Conservation (phyloP, 2,888 invertebrate species). For the Scotopteryx bipunctaria region DNA sequence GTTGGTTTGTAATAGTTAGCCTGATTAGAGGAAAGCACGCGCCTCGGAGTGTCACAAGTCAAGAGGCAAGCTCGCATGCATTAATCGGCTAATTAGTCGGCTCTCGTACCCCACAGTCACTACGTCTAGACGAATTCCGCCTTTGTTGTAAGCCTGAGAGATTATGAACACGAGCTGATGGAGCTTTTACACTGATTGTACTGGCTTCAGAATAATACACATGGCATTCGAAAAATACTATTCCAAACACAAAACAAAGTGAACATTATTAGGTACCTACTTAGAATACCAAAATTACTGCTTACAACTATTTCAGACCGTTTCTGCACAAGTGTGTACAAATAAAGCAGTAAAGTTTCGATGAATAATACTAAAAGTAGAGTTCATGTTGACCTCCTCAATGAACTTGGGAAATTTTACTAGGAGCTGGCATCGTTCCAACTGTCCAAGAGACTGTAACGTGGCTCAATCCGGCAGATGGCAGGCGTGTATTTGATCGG, state of each 20-base stretch:
- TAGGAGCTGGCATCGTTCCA: slow-evolving; percentile 59
- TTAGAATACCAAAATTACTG: neutral
- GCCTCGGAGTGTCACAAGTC: slow-evolving; percentile 29
- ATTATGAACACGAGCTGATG: slow-evolving; percentile 39
- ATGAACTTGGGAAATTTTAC: slow-evolving; percentile 63
- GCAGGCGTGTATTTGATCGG: slow-evolving; percentile 47
- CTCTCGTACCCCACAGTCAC: slow-evolving; percentile 46
- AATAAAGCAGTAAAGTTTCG: slow-evolving; percentile 41
- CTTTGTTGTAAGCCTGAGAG: slow-evolving; percentile 44
- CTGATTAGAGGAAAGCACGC: slow-evolving; percentile 38
- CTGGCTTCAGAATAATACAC: neutral
- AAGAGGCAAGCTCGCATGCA: slow-evolving; percentile 39
- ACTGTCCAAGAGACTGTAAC: slow-evolving; percentile 53
- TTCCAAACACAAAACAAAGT: too few species aligned
- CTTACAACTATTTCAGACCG: slow-evolving; percentile 2
- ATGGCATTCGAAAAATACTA: neutral
- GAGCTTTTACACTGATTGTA: slow-evolving; percentile 40
- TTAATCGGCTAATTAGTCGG: slow-evolving; percentile 62
- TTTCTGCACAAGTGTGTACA: slow-evolving; percentile 16
- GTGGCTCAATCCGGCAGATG: slow-evolving; percentile 44
- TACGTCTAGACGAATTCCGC: slow-evolving; percentile 63
- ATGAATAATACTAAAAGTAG: slow-evolving; percentile 52
- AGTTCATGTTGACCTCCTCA: slow-evolving; percentile 54
- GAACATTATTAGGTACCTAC: too few species aligned
- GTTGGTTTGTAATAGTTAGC: slow-evolving; percentile 2